Evolutionary conservation across 2,888 invertebrate species (phyloP).

Genomic region (Drosophila meridiana): DNA sequence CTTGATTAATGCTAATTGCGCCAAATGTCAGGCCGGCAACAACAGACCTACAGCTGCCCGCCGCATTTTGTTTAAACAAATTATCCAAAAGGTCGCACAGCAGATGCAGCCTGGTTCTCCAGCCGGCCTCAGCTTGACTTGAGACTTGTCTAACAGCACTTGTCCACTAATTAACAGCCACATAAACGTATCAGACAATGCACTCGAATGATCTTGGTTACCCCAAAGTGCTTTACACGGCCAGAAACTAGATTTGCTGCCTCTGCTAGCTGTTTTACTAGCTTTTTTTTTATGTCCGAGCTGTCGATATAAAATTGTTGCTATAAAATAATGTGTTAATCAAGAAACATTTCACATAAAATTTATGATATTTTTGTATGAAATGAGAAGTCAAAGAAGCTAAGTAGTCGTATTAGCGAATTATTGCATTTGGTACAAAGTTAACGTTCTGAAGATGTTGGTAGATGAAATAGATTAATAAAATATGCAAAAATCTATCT

Average conservation of each 20-base stretch:
- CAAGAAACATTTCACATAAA: background rate
- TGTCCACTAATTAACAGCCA: conserved; percentile 10
- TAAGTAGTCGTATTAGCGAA: background rate
- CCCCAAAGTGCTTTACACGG: background rate
- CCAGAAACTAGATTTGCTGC: background rate
- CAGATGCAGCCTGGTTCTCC: conserved; percentile 25
- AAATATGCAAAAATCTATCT: too few relatives aligned
- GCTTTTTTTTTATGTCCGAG: background rate
- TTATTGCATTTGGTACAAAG: background rate
- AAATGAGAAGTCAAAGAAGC: background rate
- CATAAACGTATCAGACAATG: background rate
- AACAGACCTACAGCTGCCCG: conserved; percentile 42
- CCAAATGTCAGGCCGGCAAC: conserved; percentile 59
- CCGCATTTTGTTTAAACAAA: conserved; percentile 45
- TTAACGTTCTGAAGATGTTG: too few relatives aligned
- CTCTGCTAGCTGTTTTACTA: background rate
- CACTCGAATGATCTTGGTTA: conserved; percentile 1
- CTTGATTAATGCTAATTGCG: conserved; percentile 80
- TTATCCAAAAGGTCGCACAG: conserved; percentile 58
- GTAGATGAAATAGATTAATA: too few relatives aligned
- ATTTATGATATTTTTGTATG: background rate
- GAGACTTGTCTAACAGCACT: background rate
- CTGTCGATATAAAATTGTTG: background rate
- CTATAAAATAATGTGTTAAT: conserved; percentile 7
- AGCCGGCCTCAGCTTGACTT: conserved; percentile 10